A percentile compares a stretch with the other conserved stretches of the same genome.
Conservation (phyloP, 2,888 invertebrate species). For the Cantharis nigra region DNA sequence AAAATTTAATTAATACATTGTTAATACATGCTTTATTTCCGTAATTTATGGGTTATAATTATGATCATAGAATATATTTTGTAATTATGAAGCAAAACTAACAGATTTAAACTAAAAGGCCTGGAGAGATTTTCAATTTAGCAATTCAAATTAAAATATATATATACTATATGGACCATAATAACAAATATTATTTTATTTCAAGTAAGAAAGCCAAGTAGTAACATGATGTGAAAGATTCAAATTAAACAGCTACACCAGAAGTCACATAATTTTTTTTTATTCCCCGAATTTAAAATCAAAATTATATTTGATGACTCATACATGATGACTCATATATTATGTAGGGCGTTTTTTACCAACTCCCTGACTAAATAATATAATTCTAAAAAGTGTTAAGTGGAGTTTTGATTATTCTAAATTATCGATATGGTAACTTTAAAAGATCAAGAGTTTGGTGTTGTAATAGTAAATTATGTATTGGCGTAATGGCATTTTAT, state of each 20-base stretch:
- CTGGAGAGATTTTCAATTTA: background rate
- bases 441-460: background rate
- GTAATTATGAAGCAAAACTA: background rate
- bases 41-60: background rate
- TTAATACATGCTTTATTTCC: background rate
- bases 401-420: too few species aligned
- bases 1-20: background rate
- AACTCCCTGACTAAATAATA: too few species aligned
- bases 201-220: background rate
- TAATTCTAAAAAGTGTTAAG: too few species aligned
- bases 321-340: too few species aligned
- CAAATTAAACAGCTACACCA: too few species aligned
- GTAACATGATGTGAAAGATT: too few species aligned
- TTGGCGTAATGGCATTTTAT: background rate
- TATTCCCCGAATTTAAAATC: too few species aligned
- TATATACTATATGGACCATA: background rate
- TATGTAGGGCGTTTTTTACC: too few species aligned
- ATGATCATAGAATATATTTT: background rate
- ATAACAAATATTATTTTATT: background rate
- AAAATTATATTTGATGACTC: too few species aligned
- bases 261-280: too few species aligned
- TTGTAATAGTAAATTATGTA: background rate
- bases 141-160: background rate
- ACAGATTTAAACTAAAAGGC: background rate
- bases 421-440: background rate